Percentiles rank a stretch among this genome's conserved stretches.
Evolutionary conservation across 2,888 invertebrate genomes (phyloP).

Genomic region (Xylota segnis): DNA sequence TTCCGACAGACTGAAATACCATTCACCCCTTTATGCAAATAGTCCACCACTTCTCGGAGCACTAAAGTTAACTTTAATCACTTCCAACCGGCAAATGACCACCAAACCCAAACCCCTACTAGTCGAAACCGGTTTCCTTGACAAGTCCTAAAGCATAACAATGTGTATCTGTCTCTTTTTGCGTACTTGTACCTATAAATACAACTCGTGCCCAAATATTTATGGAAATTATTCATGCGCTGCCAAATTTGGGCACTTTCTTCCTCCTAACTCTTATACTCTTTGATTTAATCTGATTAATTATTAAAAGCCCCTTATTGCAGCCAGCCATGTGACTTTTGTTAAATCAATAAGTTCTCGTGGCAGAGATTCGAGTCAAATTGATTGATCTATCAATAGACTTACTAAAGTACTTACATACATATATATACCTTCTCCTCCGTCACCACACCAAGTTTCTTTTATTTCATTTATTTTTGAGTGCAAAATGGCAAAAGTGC

Average conservation of each 20-base stretch:
- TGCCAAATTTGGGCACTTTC: conserved; percentile 3
- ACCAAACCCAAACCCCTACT: neutral
- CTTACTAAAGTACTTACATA: neutral
- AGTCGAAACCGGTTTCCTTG: conserved; percentile 13
- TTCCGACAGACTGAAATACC: neutral
- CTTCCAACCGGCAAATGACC: conserved; percentile 3
- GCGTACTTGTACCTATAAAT: conserved; percentile 1
- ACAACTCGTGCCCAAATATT: conserved; percentile 1
- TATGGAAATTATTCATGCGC: conserved; percentile 11
- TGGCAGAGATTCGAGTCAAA: conserved; percentile 5
- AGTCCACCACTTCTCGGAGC: neutral
- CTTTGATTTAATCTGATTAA: neutral
- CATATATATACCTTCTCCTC: neutral
- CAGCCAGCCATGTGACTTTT: conserved; percentile 34
- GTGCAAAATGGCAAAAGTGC: conserved; percentile 2
- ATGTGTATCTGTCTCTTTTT: neutral
- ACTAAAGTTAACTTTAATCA: neutral
- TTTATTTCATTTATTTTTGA: neutral
- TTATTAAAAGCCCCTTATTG: neutral
- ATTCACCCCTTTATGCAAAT: neutral
- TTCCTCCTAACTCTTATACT: neutral
- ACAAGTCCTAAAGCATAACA: neutral
- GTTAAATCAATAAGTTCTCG: conserved; percentile 44
- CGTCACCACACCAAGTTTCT: neutral
- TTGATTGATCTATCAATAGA: conserved; percentile 10